Conservation (phyloP, 2,888 invertebrate species). For the Pimpla rufipes region DNA sequence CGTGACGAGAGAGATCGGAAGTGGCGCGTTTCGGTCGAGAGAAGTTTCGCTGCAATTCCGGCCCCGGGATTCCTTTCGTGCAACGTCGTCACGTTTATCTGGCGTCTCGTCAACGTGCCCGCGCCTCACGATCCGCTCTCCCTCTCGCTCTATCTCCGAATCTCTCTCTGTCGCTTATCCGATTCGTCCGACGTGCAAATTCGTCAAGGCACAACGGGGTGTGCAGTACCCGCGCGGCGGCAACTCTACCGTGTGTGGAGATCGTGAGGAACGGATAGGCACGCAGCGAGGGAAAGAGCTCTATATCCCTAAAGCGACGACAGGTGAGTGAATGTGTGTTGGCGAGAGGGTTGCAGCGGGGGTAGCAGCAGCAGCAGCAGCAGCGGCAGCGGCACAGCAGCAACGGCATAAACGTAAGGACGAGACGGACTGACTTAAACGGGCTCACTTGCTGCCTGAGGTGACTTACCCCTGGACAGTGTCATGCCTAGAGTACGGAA, state of each 20-base stretch:
- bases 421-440: constrained; percentile 30
- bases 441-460: constrained; percentile 80
- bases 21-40: constrained; percentile 26
- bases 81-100: constrained; percentile 43
- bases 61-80: constrained; percentile 40
- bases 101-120: constrained; percentile 33
- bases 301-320: constrained; percentile 52
- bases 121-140: constrained; percentile 17
- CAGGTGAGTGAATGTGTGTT: constrained; percentile 36
- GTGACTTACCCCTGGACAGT: constrained; percentile 85
- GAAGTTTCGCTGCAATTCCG: constrained; percentile 18
- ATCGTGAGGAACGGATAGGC: constrained; percentile 26
- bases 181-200: constrained; percentile 36
- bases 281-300: constrained; percentile 39
- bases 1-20: constrained; percentile 32
- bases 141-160: background rate
- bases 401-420: background rate
- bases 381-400: constrained; percentile 3
- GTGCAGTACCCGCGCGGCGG: constrained; percentile 17
- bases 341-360: constrained; percentile 18
- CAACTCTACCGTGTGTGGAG: constrained; percentile 27
- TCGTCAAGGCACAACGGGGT: constrained; percentile 35
- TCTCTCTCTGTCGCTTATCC: constrained; percentile 13
- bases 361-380: constrained; percentile 22
- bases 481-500: constrained; percentile 84